Percentiles rank a stretch among this genome's conserved stretches.
These are phyloP conservation scores for Struthidea cinerea DNA, from an alignment of 2,113 vertebrate species.

Conservation along the genomic window DNA sequence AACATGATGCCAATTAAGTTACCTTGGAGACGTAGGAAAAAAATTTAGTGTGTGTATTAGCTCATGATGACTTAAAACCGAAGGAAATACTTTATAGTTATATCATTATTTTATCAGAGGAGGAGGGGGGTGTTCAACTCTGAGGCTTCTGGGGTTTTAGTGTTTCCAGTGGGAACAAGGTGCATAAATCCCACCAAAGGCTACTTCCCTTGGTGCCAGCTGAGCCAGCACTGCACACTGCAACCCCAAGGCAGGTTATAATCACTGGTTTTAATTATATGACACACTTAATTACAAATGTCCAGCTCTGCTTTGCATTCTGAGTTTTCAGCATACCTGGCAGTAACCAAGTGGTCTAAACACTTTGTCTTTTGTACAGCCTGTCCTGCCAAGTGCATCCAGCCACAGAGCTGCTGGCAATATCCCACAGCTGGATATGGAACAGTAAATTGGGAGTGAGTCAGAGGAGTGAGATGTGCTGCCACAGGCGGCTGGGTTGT, in stretches of 20 bases:
- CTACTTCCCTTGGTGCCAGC: neutral
- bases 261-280: neutral
- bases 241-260: neutral
- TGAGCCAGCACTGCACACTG: neutral
- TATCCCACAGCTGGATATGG: neutral
- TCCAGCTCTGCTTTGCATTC: neutral
- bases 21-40: neutral
- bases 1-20: neutral
- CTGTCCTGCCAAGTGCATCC: neutral
- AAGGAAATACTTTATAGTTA: neutral
- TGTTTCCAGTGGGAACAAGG: neutral
- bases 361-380: neutral
- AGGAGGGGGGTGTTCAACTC: neutral
- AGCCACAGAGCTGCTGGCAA: neutral
- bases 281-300: neutral
- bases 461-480: neutral
- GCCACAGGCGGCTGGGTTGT: neutral
- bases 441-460: neutral
- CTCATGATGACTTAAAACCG: neutral
- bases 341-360: neutral
- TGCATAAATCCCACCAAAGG: neutral
- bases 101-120: neutral
- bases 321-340: neutral
- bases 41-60: neutral
- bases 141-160: neutral